Percentiles rank a stretch among this genome's conserved stretches.
phyloP scores from a whole-genome alignment of 2,797 vertebrate species.

The Amphiprion clarkii region DNA sequence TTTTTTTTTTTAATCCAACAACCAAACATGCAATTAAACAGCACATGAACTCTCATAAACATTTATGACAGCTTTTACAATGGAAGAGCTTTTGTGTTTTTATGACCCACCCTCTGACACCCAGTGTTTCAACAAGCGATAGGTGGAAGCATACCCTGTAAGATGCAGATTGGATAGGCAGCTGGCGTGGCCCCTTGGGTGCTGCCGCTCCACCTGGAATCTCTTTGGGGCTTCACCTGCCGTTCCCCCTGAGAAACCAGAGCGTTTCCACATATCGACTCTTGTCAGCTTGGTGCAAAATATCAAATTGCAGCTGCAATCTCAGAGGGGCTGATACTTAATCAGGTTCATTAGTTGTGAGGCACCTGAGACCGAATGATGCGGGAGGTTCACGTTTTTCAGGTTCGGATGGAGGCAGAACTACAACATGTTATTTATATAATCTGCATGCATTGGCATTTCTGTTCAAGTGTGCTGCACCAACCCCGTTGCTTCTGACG shows the following conservation, averaged over 20 bases:
- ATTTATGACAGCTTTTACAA: slow-evolving; percentile 31
- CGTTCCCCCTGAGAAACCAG: slow-evolving; percentile 39
- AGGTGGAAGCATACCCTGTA: slow-evolving; percentile 10
- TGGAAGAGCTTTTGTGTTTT: slow-evolving; percentile 31
- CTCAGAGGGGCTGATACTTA: slow-evolving; percentile 41
- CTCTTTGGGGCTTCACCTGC: slow-evolving; percentile 54
- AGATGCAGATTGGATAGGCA: slow-evolving; percentile 51
- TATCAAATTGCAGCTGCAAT: slow-evolving; percentile 48
- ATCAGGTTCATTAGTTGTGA: slow-evolving; percentile 39
- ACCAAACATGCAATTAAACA: background rate
- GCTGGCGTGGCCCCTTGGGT: slow-evolving; percentile 53
- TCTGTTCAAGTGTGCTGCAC: background rate
- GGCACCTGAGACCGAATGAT: slow-evolving; percentile 24
- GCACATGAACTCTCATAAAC: slow-evolving; percentile 11
- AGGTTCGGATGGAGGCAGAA: background rate
- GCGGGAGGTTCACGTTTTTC: slow-evolving; percentile 22
- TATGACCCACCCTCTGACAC: slow-evolving; percentile 18
- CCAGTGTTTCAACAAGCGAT: slow-evolving; percentile 37
- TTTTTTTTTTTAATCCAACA: too few relatives aligned
- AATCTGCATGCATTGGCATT: background rate
- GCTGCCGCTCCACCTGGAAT: slow-evolving; percentile 53
- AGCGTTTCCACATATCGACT: slow-evolving; percentile 32
- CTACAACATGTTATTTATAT: background rate
- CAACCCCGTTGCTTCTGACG: slow-evolving; percentile 13
- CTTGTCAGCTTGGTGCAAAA: slow-evolving; percentile 31